Conservation (phyloP, 2,888 invertebrate species). For the Cheilosia scutellata region DNA sequence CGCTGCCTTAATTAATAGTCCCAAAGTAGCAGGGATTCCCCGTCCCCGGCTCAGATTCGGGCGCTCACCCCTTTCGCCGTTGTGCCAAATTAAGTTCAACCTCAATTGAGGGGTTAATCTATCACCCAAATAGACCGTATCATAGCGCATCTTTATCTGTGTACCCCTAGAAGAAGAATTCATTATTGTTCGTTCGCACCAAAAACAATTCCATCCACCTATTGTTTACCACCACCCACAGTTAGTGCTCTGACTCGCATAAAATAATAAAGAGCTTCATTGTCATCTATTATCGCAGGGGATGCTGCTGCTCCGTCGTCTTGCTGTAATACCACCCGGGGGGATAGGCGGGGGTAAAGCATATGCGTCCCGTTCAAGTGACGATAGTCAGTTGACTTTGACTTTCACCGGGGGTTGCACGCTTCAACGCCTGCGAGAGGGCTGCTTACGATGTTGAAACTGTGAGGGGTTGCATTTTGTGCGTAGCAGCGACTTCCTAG, state of each 20-base stretch:
- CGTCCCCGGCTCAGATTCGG: constrained; percentile 48
- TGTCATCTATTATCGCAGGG: constrained; percentile 73
- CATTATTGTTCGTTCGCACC: constrained; percentile 60
- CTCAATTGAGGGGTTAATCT: constrained; percentile 84
- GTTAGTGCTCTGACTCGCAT: constrained; percentile 63
- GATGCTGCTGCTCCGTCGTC: constrained; percentile 46
- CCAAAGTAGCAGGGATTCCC: constrained; percentile 58
- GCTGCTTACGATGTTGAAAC: constrained; percentile 21
- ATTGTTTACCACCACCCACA: constrained; percentile 59
- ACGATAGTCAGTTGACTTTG: constrained; percentile 73
- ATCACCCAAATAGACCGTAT: constrained; percentile 79
- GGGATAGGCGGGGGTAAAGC: constrained; percentile 56
- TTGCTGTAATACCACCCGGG: constrained; percentile 50
- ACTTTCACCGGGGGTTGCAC: constrained; percentile 79
- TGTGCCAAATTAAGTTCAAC: constrained; percentile 84
- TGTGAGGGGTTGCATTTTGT: constrained; percentile 45
- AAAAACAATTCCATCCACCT: constrained; percentile 62
- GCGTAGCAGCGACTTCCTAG: constrained; percentile 22
- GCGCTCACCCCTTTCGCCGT: constrained; percentile 74
- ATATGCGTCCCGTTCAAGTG: constrained; percentile 73
- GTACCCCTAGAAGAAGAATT: constrained; percentile 48
- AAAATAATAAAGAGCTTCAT: constrained; percentile 76
- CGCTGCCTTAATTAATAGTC: constrained; percentile 73
- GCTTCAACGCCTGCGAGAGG: constrained; percentile 82
- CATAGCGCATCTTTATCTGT: constrained; percentile 72